Conservation (phyloP, 2,113 vertebrate species). For the Aegithalos caudatus region DNA sequence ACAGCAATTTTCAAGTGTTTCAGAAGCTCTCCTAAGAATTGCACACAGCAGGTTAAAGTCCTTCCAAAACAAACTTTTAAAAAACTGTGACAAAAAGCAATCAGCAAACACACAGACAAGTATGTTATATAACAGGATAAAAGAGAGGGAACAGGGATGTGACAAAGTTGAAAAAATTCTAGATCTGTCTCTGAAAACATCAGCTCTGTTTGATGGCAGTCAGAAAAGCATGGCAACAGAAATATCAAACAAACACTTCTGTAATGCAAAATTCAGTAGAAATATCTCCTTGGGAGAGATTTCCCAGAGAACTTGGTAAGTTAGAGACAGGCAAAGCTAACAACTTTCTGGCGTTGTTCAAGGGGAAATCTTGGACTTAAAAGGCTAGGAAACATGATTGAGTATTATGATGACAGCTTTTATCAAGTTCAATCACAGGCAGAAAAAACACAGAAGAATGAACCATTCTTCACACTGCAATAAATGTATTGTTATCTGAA, state of each 20-base stretch:
- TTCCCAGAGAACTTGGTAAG: not conserved
- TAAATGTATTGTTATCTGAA: not conserved
- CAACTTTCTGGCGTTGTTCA: not conserved
- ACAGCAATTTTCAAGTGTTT: not conserved
- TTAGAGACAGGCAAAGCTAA: not conserved
- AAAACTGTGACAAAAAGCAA: not conserved
- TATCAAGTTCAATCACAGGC: not conserved
- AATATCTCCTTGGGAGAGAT: not conserved
- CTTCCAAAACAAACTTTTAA: not conserved
- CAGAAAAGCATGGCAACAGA: not conserved
- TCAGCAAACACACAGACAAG: not conserved
- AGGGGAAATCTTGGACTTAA: not conserved
- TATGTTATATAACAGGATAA: not conserved
- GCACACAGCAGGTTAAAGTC: not conserved
- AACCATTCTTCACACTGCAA: not conserved
- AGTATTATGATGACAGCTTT: not conserved
- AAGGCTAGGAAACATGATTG: not conserved
- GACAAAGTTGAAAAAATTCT: not conserved
- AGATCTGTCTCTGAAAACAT: not conserved
- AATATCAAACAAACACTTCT: not conserved
- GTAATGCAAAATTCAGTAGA: not conserved
- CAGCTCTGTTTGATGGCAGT: not conserved
- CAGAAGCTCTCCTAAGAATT: not conserved
- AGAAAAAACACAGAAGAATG: not conserved
- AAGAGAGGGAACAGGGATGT: not conserved